phyloP scores from a whole-genome alignment of 2,888 invertebrate genomes.

The Pollenia amentaria region DNA sequence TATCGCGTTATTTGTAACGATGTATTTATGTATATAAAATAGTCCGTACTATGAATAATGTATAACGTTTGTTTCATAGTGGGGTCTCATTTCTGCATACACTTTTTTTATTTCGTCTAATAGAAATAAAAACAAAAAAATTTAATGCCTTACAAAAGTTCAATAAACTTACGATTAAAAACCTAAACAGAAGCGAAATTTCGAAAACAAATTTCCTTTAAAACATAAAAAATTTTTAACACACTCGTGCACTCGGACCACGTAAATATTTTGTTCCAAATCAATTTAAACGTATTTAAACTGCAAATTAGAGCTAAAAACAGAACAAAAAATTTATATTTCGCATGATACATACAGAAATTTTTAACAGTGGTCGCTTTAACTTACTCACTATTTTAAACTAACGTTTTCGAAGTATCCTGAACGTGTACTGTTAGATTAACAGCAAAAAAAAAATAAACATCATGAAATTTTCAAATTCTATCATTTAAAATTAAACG shows the following conservation, averaged over 20 bases:
- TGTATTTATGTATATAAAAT: too few relatives aligned
- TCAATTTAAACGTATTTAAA: background rate
- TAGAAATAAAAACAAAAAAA: background rate
- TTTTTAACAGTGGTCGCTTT: background rate
- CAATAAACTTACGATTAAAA: conserved; percentile 31
- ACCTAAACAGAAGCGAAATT: background rate
- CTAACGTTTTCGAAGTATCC: background rate
- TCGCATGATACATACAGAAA: background rate
- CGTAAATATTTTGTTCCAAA: background rate
- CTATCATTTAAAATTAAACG: conserved; percentile 39
- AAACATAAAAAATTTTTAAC: background rate
- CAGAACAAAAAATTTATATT: background rate
- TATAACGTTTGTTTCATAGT: too few relatives aligned
- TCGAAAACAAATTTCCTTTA: background rate
- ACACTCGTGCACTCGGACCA: background rate
- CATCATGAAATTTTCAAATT: conserved; percentile 7
- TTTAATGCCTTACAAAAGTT: conserved; percentile 1
- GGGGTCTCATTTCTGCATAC: too few relatives aligned
- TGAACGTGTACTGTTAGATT: conserved; percentile 26
- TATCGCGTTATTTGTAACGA: too few relatives aligned
- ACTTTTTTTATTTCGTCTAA: too few relatives aligned
- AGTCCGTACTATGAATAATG: too few relatives aligned
- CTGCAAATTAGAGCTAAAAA: conserved; percentile 6
- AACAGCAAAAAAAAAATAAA: conserved; percentile 32
- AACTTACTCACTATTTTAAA: background rate